Evolutionary conservation across 2,113 vertebrate species (phyloP), one percentile per base, ranked within the genome.

Genomic region (Gallinago undulata): DNA sequence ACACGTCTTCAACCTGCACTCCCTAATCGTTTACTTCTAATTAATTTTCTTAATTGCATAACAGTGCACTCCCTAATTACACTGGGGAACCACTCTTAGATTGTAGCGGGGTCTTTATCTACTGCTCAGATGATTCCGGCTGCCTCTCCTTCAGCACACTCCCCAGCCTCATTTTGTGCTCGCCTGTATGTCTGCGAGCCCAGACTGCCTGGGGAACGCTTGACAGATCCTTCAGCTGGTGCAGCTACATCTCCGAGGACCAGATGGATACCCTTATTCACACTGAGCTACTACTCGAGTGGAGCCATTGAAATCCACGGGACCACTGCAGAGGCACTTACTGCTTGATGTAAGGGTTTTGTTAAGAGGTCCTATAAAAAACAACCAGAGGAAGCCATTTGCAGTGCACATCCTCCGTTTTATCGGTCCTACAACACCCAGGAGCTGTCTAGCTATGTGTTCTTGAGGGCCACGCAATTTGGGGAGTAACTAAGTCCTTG

Each of bases 21-120:
- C 84, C 39, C 77, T 76, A 90, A 94, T 92, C 27, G 0, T 89
- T 84, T 95, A 84, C 87, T 87, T 89, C 94, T 94, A 90, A 95
- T 97, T 97, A 97, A 97, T 97, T 97, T 97, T 96, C 94, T 95
- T 97, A 96, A 97, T 96, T 96, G 88, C 73, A 70, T 93, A 95
- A 95, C 95, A 97, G 45, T 93, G 63, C 48, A 59, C 84, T 96
- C 94, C 64, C 91, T 98, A 95, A 97, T 97, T 95, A 92, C 94
- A 83, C 87, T 67, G 72, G 88, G 95, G 96, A 97, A 51, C 79
- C 35, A 39, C 41, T 28, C 33, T 80, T 56, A 60, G 56, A 53
- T 81, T 68, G 43, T 68, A 87, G 75, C n/a, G 43, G 83, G 35
- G 90, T 81, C 86, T 93, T 96, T 92, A 89, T 86, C 90, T 92